These are phyloP conservation scores for Herminia tarsipennalis DNA, from an alignment of 2,888 invertebrate genomes.

Conservation along the genomic window DNA sequence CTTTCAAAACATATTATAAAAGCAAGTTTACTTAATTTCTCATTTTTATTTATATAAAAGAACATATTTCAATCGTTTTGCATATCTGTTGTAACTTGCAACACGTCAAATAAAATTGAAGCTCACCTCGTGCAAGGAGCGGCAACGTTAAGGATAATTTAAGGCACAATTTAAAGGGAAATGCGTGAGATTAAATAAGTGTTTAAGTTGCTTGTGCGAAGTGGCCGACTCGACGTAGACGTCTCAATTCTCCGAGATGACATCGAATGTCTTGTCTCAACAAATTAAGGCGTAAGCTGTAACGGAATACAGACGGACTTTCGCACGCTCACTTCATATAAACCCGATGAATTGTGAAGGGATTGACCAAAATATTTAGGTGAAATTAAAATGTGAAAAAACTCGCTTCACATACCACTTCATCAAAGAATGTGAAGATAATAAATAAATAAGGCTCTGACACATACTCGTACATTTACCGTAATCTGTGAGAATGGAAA, in stretches of 20 bases:
- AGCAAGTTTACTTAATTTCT: constrained; percentile 15
- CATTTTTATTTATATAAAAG: constrained; percentile 18
- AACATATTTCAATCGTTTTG: constrained; percentile 28
- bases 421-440: constrained; percentile 17
- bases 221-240: constrained; percentile 47
- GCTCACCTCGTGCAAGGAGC: constrained; percentile 37
- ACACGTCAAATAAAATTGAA: constrained; percentile 43
- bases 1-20: constrained; percentile 4
- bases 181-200: constrained; percentile 60
- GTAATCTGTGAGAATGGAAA: constrained; percentile 10
- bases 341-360: constrained; percentile 51
- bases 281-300: constrained; percentile 56
- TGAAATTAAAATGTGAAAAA: constrained; percentile 30
- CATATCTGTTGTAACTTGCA: constrained; percentile 38
- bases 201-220: constrained; percentile 55
- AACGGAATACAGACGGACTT: constrained; percentile 49
- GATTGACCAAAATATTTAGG: constrained; percentile 51
- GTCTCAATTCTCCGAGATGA: constrained; percentile 66
- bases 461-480: constrained; percentile 5
- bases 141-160: constrained; percentile 46
- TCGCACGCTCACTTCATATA: constrained; percentile 51
- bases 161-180: constrained; percentile 58
- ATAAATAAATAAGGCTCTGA: constrained; percentile 18
- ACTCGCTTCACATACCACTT: constrained; percentile 21
- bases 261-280: constrained; percentile 57